phyloP scores from a whole-genome alignment of 2,797 vertebrate genomes.

The Echeneis naucrates region DNA sequence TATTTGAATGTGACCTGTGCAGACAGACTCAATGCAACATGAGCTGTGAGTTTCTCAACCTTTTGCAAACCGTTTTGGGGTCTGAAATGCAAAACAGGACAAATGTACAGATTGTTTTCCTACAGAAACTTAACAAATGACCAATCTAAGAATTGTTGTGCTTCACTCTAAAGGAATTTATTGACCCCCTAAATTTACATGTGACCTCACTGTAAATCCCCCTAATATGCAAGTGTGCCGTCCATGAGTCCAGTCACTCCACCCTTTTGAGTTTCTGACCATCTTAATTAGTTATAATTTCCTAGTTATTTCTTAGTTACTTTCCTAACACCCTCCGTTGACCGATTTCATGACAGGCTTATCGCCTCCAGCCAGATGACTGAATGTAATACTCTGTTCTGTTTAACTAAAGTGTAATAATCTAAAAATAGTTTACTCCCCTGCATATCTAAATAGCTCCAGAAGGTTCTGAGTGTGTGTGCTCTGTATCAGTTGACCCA shows the following conservation, averaged over 20 bases:
- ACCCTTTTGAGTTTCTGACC: not conserved
- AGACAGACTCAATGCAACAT: too few relatives aligned
- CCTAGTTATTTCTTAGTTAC: not conserved
- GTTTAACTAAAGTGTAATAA: slow-evolving; percentile 62
- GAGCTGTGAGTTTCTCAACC: too few relatives aligned
- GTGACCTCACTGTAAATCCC: not conserved
- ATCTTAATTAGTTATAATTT: slow-evolving; percentile 5
- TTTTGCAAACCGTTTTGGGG: too few relatives aligned
- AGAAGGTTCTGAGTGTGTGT: slow-evolving; percentile 6
- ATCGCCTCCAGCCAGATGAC: slow-evolving; percentile 40
- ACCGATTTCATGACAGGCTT: slow-evolving; percentile 38
- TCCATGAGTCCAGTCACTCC: not conserved
- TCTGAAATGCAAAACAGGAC: not conserved
- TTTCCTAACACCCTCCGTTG: slow-evolving; percentile 10
- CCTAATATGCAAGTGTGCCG: not conserved
- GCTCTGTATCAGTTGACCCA: slow-evolving; percentile 59
- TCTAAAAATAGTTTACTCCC: slow-evolving; percentile 63
- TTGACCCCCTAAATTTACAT: not conserved
- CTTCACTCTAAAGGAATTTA: too few relatives aligned
- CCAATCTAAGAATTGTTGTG: not conserved
- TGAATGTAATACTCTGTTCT: slow-evolving; percentile 50
- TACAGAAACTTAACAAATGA: not conserved
- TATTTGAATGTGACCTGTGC: not conserved
- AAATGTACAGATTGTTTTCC: too few relatives aligned
- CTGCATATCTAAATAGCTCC: slow-evolving; percentile 18